Evolutionary conservation across 30 jellyfish, hydroid and myxozoan genomes (phyloP), one percentile per base, ranked within the genome.

Genomic region (Aurelia aurita complex sp. Pacific): DNA sequence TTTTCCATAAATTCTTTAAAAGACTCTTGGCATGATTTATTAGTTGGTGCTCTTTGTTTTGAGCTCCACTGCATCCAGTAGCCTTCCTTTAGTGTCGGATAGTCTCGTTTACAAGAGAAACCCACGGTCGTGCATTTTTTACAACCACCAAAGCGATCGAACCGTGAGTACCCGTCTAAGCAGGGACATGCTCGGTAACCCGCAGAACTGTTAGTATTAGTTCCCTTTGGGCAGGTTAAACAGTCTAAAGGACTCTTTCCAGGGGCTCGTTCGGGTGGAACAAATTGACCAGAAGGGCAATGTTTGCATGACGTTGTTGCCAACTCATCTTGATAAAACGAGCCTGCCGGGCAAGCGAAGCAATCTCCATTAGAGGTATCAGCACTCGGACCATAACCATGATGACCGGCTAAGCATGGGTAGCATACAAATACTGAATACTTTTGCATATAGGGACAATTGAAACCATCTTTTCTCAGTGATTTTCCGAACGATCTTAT

Each of bases 111-210:
- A 70, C 91, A 82, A 29, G 15, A 55, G 13, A 82, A 13, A 9
- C 91, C 91, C 13, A 16, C 78, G 18, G 17, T 54, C 4, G 77
- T 55, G 33, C 91, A 82, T 63, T 54, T 69, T n/a, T 69, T 17
- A 43, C 91, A 82, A n/a, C 43, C 64, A 0, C 84, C 85, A 71
- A 82, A 82, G 38, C 91, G 85, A 7, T 82, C 38, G 12, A 38
- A n/a, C 5, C 91, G 83, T 3, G 91, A 71, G 51, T 66, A 83
- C 40, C 85, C 92, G 12, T 70, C 64, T 10, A 83, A 63, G 60
- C 92, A 83, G 15, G 74, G 69, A 51, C 92, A 83, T n/a, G 81
- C 86, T 12, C 96, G 81, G 67, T 66, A 74, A 11, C 96, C 96
- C 2, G 96, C 96, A 4, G 75, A 9, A 14, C 43, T 36, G 43